These are phyloP conservation scores for Tribolium madens DNA, from an alignment of 1,140 invertebrate species.

Conservation along the genomic window DNA sequence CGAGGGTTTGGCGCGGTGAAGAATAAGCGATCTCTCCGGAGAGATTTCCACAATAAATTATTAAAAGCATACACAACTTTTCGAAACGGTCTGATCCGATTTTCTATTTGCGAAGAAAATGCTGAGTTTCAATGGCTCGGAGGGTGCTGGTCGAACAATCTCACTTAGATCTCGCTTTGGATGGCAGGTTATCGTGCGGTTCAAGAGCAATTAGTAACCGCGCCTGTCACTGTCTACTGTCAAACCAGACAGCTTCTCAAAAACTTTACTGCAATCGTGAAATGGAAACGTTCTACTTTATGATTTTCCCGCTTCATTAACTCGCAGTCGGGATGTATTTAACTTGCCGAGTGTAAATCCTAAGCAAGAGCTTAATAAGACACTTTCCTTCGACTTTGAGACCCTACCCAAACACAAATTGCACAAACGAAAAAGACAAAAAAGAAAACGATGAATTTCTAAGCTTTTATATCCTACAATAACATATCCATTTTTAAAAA, in stretches of 20 bases:
- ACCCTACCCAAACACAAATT: background rate
- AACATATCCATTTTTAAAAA: no score
- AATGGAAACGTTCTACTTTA: constrained; percentile 55
- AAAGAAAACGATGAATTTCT: background rate
- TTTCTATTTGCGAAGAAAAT: constrained; percentile 3
- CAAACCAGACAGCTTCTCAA: constrained; percentile 53
- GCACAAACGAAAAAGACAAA: background rate
- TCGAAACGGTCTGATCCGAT: constrained; percentile 14
- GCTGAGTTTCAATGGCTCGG: constrained; percentile 18
- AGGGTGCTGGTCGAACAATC: constrained; percentile 6
- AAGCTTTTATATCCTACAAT: background rate
- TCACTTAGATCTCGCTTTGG: background rate
- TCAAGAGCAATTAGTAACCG: constrained; percentile 55
- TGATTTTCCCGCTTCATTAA: constrained; percentile 50
- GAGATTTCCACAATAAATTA: constrained; percentile 36
- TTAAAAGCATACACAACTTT: constrained; percentile 39
- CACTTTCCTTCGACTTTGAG: background rate
- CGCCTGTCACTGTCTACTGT: constrained; percentile 54
- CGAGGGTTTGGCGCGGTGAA: background rate
- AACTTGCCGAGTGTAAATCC: constrained; percentile 20
- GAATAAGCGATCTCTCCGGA: constrained; percentile 30
- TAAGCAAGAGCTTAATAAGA: constrained; percentile 23
- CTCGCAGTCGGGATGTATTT: constrained; percentile 33
- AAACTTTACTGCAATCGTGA: constrained; percentile 49
- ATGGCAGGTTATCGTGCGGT: constrained; percentile 49